These are phyloP conservation scores for Mormyrus proboscirostris DNA, from an alignment of 2,797 vertebrate species.

Conservation along the genomic window DNA sequence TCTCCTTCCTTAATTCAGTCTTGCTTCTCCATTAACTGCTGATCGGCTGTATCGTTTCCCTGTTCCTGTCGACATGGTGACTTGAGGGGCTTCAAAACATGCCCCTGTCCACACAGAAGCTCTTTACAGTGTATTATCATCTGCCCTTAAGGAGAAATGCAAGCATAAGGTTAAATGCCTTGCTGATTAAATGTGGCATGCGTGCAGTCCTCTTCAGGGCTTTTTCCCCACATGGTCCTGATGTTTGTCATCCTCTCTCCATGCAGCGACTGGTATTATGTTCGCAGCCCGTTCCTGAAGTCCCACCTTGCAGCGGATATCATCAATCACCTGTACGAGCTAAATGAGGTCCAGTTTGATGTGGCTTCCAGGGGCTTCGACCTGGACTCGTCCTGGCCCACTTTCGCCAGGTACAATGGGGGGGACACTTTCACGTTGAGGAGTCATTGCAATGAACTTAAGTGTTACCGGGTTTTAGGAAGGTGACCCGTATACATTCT, in stretches of 20 bases:
- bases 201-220: background rate
- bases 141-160: background rate
- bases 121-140: background rate
- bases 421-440: background rate
- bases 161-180: background rate
- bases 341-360: constrained; percentile 91
- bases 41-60: background rate
- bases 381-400: constrained; percentile 88
- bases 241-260: background rate
- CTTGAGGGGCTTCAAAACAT: background rate
- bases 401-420: constrained; percentile 77
- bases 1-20: constrained; percentile 23
- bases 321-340: constrained; percentile 86
- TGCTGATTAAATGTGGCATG: background rate
- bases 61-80: background rate
- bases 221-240: background rate
- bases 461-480: background rate
- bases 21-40: constrained; percentile 26
- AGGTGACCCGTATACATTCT: background rate
- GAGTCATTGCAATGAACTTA: background rate
- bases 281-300: constrained; percentile 88
- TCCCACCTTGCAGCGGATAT: constrained; percentile 79
- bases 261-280: constrained; percentile 91
- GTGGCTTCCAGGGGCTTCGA: constrained; percentile 87
- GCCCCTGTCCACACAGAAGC: background rate